Evolutionary conservation across 2,797 vertebrate species (phyloP).

Genomic region (Chiloscyllium punctatum): DNA sequence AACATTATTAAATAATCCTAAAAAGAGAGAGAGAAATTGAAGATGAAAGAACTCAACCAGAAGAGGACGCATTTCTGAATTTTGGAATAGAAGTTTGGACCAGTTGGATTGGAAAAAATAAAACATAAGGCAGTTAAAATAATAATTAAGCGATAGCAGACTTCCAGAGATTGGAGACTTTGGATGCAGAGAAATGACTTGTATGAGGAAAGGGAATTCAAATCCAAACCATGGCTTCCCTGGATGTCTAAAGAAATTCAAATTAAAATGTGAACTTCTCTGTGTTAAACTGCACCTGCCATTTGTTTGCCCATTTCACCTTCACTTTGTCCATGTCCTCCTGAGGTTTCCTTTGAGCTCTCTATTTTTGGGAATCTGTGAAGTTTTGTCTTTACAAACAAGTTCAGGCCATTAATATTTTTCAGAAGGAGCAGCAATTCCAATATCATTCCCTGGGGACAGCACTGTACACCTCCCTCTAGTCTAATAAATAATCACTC

Average conservation of each 20-base stretch:
- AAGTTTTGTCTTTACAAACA: neutral
- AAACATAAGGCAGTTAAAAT: no score
- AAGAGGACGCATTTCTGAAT: no score
- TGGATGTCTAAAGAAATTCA: neutral
- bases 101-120: no score
- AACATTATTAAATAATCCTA: no score
- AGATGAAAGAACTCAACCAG: no score
- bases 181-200: no score
- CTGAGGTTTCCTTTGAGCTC: neutral
- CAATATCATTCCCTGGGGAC: neutral
- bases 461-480: neutral
- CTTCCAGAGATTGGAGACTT: no score
- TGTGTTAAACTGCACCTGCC: neutral
- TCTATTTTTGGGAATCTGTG: neutral
- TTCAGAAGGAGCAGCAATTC: neutral
- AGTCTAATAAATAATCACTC: neutral
- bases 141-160: no score
- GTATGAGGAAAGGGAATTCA: neutral
- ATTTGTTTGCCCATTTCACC: neutral
- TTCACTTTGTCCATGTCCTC: neutral
- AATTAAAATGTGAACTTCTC: neutral
- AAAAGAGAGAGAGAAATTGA: no score
- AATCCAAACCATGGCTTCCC: neutral
- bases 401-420: neutral
- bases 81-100: no score